Evolutionary conservation across 2,113 vertebrate genomes (phyloP).

Genomic region (Macaca nemestrina): DNA sequence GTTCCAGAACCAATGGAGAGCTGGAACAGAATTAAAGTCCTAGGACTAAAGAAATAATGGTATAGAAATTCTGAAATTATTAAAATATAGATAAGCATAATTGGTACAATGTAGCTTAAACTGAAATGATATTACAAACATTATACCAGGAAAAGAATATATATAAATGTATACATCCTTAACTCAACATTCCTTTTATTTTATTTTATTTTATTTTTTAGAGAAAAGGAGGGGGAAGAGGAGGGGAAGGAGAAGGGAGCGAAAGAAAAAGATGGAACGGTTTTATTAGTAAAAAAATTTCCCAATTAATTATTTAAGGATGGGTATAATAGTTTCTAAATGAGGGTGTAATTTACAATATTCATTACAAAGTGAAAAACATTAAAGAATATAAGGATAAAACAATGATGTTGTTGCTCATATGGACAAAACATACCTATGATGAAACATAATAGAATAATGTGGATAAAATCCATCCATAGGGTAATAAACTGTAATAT

Average conservation of each 20-base stretch:
- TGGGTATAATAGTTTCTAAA: not conserved
- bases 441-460: not conserved
- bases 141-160: not conserved
- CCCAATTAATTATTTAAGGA: conserved; percentile 39
- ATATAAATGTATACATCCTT: not conserved
- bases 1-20: not conserved
- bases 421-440: not conserved
- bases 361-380: not conserved
- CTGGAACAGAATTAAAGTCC: not conserved
- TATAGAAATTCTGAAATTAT: conserved; percentile 1
- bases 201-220: not conserved
- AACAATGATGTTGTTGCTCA: not conserved
- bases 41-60: not conserved
- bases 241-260: not conserved
- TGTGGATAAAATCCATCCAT: not conserved
- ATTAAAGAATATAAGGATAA: not conserved
- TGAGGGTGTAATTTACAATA: not conserved
- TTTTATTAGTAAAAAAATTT: not conserved
- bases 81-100: not conserved
- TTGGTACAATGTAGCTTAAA: not conserved
- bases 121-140: not conserved
- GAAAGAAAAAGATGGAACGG: not conserved
- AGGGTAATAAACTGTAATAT: not conserved
- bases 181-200: not conserved
- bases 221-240: not conserved